phyloP scores from a whole-genome alignment of 1,140 invertebrate species.

The Triops longicaudatus region DNA sequence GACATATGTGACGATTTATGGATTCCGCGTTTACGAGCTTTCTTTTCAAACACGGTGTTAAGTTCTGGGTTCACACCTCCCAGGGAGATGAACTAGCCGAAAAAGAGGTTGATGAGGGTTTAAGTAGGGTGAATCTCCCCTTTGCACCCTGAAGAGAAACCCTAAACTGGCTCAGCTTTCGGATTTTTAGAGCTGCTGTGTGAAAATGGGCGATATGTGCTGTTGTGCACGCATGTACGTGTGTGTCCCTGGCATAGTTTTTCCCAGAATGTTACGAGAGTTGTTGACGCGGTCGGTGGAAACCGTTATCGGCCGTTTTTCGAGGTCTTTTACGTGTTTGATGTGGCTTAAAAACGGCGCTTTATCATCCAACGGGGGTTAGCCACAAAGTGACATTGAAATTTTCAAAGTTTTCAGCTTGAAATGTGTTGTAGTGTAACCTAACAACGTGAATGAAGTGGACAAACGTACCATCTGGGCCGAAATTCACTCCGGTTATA shows the following conservation, averaged over 20 bases:
- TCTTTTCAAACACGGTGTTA: background rate
- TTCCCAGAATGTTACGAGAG: background rate
- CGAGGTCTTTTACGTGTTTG: background rate
- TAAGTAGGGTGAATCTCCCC: background rate
- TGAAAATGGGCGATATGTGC: too few species aligned
- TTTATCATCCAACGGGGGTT: background rate
- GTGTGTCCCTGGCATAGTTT: background rate
- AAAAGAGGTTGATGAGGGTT: too few species aligned
- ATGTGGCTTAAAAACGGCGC: background rate
- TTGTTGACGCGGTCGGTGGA: background rate
- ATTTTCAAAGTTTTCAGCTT: background rate
- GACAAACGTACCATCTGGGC: background rate
- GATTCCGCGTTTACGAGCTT: background rate
- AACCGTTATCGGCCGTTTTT: background rate
- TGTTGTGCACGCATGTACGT: background rate
- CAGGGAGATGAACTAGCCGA: background rate
- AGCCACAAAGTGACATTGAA: background rate
- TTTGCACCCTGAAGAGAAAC: too few species aligned
- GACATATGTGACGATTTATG: background rate
- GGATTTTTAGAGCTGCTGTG: background rate
- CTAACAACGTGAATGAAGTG: background rate
- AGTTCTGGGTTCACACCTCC: background rate
- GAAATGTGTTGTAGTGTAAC: background rate
- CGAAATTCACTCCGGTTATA: too few species aligned
- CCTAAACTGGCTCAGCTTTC: background rate